Evolutionary conservation across 1,140 invertebrate genomes (phyloP).

Genomic region (Glossosoma conforme): DNA sequence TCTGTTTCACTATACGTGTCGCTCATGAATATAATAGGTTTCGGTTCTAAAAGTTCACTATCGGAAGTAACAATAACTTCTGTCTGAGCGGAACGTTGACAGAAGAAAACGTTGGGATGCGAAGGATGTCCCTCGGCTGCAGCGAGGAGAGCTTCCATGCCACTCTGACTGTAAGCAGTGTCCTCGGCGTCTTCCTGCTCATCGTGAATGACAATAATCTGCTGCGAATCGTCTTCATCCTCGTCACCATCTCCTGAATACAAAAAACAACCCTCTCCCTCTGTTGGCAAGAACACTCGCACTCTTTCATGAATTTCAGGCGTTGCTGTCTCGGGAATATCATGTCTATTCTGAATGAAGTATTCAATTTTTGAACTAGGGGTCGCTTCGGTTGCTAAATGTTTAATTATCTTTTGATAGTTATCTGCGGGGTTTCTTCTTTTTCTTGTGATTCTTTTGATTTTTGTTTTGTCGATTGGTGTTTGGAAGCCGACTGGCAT

Average conservation of each 20-base stretch:
- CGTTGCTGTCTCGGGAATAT: neutral
- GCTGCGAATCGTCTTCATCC: constrained; percentile 8
- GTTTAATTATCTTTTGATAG: neutral
- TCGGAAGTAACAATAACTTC: constrained; percentile 4
- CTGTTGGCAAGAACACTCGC: neutral
- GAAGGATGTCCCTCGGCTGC: neutral
- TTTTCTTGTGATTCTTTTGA: constrained; percentile 15
- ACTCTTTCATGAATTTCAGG: neutral
- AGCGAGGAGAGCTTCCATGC: constrained; percentile 1
- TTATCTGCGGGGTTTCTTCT: constrained; percentile 6
- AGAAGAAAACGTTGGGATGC: constrained; percentile 6
- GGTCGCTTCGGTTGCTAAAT: neutral
- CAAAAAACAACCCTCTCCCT: constrained; percentile 2
- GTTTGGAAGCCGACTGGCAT: constrained; percentile 10
- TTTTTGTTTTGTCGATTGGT: constrained; percentile 12
- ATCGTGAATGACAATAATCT: constrained; percentile 14
- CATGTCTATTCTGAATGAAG: neutral
- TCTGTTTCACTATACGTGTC: no score
- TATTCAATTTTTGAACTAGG: neutral
- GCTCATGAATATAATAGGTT: no score
- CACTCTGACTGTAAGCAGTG: neutral
- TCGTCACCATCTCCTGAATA: neutral
- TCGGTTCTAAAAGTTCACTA: no score
- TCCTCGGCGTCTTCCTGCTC: neutral
- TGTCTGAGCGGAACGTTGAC: constrained; percentile 2